phyloP scores from a whole-genome alignment of 2,888 invertebrate species.

The Cerastis leucographa region DNA sequence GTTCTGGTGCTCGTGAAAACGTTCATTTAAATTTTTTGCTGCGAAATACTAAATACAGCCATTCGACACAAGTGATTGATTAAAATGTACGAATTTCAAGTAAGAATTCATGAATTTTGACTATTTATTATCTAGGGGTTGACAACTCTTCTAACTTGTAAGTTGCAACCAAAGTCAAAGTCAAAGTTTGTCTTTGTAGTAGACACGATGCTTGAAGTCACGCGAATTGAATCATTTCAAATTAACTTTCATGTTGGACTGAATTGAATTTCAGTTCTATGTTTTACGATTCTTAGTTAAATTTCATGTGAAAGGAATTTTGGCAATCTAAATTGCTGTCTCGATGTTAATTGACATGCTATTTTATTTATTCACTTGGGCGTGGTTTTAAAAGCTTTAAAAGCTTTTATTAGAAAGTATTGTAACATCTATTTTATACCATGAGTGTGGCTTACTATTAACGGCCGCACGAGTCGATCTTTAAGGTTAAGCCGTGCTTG shows the following conservation, averaged over 20 bases:
- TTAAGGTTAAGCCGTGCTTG: too few species aligned
- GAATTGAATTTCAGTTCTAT: conserved; percentile 30
- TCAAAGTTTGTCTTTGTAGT: conserved; percentile 10
- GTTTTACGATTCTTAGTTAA: background rate
- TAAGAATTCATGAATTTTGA: conserved; percentile 22
- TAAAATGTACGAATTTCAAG: conserved; percentile 34
- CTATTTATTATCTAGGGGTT: conserved; percentile 25
- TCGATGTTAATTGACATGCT: too few species aligned
- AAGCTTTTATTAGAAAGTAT: background rate
- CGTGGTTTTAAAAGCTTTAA: background rate
- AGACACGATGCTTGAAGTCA: conserved; percentile 31
- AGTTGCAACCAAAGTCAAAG: conserved; percentile 43
- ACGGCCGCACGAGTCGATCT: too few species aligned
- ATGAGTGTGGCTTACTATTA: too few species aligned
- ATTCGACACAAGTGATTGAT: conserved; percentile 46
- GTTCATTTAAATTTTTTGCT: background rate
- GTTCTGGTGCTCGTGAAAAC: background rate
- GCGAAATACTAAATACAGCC: conserved; percentile 17
- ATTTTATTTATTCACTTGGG: background rate
- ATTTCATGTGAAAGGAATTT: conserved; percentile 22
- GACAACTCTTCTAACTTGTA: conserved; percentile 25
- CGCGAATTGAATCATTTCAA: conserved; percentile 31
- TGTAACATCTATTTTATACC: background rate
- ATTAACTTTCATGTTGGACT: conserved; percentile 14
- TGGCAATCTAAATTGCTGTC: conserved; percentile 5